Conservation (phyloP, 2,888 invertebrate species). For the Poecilus cupreus region DNA sequence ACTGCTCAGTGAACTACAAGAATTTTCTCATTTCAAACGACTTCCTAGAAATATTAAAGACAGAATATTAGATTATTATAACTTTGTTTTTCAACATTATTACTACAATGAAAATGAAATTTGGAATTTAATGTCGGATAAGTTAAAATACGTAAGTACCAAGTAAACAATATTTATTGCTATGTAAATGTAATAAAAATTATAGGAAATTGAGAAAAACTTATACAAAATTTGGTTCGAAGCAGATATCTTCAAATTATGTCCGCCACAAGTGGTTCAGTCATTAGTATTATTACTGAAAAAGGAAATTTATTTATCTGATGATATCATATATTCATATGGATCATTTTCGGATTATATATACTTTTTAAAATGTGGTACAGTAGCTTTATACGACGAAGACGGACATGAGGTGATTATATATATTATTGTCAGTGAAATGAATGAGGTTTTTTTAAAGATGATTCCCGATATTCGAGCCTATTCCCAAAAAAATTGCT, state of each 20-base stretch:
- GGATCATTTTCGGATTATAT: background rate
- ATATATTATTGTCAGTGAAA: background rate
- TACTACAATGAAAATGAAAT: conserved; percentile 51
- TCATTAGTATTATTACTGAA: background rate
- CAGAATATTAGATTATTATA: conserved; percentile 41
- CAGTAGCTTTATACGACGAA: conserved; percentile 31
- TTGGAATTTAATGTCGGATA: conserved; percentile 33
- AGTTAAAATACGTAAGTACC: conserved; percentile 33
- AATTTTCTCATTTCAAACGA: conserved; percentile 26
- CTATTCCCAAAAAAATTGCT: no score
- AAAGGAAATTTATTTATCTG: conserved; percentile 28
- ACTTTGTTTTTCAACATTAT: conserved; percentile 31
- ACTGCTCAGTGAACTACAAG: conserved; percentile 14
- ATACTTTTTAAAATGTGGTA: conserved; percentile 48
- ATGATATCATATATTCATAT: conserved; percentile 21
- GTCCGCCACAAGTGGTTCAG: conserved; percentile 17
- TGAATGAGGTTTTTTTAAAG: background rate
- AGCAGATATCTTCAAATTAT: conserved; percentile 14
- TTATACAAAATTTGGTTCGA: conserved; percentile 9
- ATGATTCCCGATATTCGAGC: no score
- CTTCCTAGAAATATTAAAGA: conserved; percentile 3
- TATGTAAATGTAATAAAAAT: background rate
- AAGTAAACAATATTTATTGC: background rate
- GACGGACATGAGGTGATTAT: conserved; percentile 1
- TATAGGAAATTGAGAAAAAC: background rate